These are phyloP conservation scores for Seira sanloemensis DNA, from an alignment of 2,888 invertebrate genomes.

Conservation along the genomic window DNA sequence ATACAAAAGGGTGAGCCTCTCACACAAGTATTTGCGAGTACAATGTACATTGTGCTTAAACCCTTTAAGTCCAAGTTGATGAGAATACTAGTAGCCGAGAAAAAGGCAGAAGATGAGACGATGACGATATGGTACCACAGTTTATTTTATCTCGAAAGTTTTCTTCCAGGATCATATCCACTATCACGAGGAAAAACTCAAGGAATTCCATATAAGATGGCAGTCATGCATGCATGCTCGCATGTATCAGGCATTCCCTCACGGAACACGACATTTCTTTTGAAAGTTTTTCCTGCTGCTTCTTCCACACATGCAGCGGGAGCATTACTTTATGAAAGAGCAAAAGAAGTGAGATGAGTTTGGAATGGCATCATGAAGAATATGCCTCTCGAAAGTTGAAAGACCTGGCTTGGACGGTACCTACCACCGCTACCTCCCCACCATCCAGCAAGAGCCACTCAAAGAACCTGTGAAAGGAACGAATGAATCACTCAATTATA, in stretches of 20 bases:
- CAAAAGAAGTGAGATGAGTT: conserved; percentile 35
- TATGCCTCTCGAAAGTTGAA: conserved; percentile 48
- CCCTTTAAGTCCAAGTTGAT: conserved; percentile 27
- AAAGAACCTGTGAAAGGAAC: conserved; percentile 43
- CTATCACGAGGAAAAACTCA: not conserved
- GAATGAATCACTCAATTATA: conserved; percentile 48
- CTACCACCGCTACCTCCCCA: too few species aligned
- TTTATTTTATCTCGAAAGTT: conserved; percentile 44
- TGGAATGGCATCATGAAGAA: conserved; percentile 49
- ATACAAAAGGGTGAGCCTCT: too few species aligned
- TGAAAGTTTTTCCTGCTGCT: not conserved
- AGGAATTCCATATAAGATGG: conserved; percentile 38
- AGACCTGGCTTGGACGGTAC: too few species aligned
- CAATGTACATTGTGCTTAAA: too few species aligned
- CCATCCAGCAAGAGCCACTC: not conserved
- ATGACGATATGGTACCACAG: conserved; percentile 26
- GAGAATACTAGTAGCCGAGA: too few species aligned
- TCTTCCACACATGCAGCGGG: too few species aligned
- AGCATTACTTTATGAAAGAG: not conserved
- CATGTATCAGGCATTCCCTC: conserved; percentile 42
- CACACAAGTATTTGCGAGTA: too few species aligned
- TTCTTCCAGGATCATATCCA: conserved; percentile 22
- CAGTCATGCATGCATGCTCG: conserved; percentile 53
- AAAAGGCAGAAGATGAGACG: too few species aligned
- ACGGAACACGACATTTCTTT: conserved; percentile 42